These are phyloP conservation scores for Hirtodrosophila cameraria DNA, from an alignment of 2,888 invertebrate genomes.

Conservation along the genomic window DNA sequence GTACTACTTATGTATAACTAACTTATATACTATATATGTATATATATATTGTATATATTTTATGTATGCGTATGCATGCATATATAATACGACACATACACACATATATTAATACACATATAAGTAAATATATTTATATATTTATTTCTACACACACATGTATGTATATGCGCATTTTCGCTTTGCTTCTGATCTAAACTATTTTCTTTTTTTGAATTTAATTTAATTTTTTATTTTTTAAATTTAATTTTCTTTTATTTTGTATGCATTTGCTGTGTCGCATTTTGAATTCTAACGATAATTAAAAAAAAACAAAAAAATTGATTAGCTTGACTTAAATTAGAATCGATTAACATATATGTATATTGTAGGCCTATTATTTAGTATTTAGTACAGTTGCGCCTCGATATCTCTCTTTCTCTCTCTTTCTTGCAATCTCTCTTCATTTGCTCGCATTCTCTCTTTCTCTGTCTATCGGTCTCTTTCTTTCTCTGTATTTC, in stretches of 20 bases:
- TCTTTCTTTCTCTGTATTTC: no score
- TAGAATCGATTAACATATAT: conserved; percentile 47
- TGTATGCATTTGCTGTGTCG: conserved; percentile 52
- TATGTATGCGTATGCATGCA: background rate
- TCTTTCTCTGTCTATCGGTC: background rate
- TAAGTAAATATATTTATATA: conserved; percentile 9
- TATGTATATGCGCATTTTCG: background rate
- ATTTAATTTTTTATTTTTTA: conserved; percentile 20
- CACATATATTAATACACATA: conserved; percentile 15
- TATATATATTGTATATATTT: conserved; percentile 6
- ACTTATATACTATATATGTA: conserved; percentile 16
- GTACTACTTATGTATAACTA: conserved; percentile 15
- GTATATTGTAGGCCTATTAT: conserved; percentile 22
- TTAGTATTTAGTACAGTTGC: conserved; percentile 58
- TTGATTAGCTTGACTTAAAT: conserved; percentile 41
- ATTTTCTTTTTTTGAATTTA: conserved; percentile 7
- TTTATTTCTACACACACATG: conserved; percentile 3
- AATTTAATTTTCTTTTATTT: conserved; percentile 7
- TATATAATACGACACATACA: conserved; percentile 10
- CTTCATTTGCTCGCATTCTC: background rate
- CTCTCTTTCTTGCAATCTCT: background rate
- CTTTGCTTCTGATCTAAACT: conserved; percentile 7
- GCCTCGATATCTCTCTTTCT: conserved; percentile 8
- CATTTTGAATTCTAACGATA: conserved; percentile 57
- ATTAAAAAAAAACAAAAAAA: conserved; percentile 57